Evolutionary conservation across 2,113 vertebrate species (phyloP).

Genomic region (Syngnathus typhle): DNA sequence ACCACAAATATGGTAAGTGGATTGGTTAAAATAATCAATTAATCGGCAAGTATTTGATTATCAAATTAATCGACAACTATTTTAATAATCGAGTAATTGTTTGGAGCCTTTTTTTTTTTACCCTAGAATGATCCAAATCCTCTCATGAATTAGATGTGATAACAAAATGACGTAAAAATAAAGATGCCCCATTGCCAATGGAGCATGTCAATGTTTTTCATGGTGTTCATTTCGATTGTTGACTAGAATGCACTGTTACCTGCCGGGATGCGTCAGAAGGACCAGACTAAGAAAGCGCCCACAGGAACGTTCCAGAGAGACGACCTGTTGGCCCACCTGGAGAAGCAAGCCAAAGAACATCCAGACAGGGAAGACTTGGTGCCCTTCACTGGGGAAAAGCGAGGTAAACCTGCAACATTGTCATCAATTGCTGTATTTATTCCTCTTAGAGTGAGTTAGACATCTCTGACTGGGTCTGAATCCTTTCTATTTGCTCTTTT

Average conservation of each 20-base stretch:
- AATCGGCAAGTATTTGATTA: too few species aligned
- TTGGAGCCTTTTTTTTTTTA: too few species aligned
- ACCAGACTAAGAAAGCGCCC: conserved; percentile 93
- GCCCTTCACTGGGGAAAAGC: conserved; percentile 93
- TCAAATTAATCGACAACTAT: too few species aligned
- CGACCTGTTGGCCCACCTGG: conserved; percentile 89
- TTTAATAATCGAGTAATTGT: too few species aligned
- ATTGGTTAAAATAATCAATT: too few species aligned
- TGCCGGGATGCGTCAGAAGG: conserved; percentile 88
- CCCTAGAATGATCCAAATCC: too few species aligned
- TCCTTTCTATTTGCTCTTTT: not conserved
- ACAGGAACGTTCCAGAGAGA: conserved; percentile 91
- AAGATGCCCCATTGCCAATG: not conserved
- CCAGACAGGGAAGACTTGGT: conserved; percentile 93
- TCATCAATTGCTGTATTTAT: not conserved
- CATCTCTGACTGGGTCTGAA: conserved; percentile 1
- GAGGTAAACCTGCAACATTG: conserved; percentile 73
- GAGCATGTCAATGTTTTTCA: not conserved
- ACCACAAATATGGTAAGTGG: too few species aligned
- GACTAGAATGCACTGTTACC: conserved; percentile 87
- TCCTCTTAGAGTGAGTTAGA: not conserved
- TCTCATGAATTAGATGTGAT: too few species aligned
- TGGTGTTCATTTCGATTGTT: not conserved
- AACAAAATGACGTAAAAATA: not conserved
- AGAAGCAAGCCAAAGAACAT: conserved; percentile 91